phyloP scores from a whole-genome alignment of 2,888 invertebrate genomes.

The Silvanus unidentatus region DNA sequence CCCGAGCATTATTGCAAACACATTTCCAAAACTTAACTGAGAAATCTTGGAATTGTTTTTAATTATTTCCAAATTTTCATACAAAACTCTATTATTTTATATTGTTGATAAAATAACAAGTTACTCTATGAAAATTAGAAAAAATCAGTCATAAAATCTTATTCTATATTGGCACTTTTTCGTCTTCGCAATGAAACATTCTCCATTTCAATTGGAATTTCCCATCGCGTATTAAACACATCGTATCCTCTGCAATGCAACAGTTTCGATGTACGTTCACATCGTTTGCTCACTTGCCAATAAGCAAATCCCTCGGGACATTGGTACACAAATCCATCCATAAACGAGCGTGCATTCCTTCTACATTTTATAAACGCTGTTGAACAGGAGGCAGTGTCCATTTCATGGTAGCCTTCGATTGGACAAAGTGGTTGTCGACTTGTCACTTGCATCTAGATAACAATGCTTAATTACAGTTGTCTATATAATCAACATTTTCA shows the following conservation, averaged over 20 bases:
- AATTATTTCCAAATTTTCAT: no score
- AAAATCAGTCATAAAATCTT: no score
- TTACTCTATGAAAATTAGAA: no score
- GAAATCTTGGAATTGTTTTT: no score
- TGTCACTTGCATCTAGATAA: constrained; percentile 57
- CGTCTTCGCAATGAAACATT: constrained; percentile 48
- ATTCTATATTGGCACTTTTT: constrained; percentile 25
- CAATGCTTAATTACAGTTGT: not conserved
- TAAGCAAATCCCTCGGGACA: constrained; percentile 73
- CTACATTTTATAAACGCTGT: constrained; percentile 68
- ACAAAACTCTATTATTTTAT: no score
- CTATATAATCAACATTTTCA: constrained; percentile 14
- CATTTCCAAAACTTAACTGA: no score
- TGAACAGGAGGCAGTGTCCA: constrained; percentile 61
- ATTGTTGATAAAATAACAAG: no score
- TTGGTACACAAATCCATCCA: constrained; percentile 66
- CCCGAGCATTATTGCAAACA: no score
- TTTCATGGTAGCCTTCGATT: constrained; percentile 61
- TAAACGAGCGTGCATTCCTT: constrained; percentile 43
- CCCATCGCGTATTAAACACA: constrained; percentile 47
- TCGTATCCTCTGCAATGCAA: constrained; percentile 53
- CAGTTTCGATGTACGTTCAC: constrained; percentile 60
- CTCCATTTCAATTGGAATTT: constrained; percentile 52
- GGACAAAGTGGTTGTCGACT: constrained; percentile 57
- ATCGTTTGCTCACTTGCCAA: constrained; percentile 72